Percentiles rank a stretch among this genome's conserved stretches.
Conservation (phyloP, 2,888 invertebrate species). For the Odontomyia ornata region DNA sequence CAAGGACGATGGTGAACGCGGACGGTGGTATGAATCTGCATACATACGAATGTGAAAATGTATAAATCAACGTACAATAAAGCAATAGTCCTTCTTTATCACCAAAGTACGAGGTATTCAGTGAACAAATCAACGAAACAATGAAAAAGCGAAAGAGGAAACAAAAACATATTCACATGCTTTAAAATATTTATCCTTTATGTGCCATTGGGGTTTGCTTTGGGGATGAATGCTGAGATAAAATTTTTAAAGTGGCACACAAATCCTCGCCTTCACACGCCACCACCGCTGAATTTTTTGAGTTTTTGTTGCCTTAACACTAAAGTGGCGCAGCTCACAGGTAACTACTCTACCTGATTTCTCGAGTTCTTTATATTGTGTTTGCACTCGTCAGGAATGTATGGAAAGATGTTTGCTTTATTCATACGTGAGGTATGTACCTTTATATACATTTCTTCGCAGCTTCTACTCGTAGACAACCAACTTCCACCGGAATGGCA, state of each 20-base stretch:
- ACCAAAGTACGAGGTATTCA: conserved; percentile 6
- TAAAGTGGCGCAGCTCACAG: background rate
- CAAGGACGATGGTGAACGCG: background rate
- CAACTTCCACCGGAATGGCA: background rate
- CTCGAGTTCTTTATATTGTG: background rate
- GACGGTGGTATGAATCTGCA: background rate
- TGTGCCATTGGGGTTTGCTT: conserved; percentile 40
- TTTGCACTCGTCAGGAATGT: conserved; percentile 4
- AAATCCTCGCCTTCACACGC: conserved; percentile 10
- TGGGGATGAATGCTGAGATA: conserved; percentile 44
- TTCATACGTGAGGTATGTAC: background rate
- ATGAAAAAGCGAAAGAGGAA: conserved; percentile 4
- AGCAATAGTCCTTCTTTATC: background rate
- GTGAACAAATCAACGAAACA: conserved; percentile 28
- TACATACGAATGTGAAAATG: background rate
- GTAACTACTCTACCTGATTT: background rate
- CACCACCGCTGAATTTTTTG: no score
- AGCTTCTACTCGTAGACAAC: no score
- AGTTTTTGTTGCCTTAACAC: background rate
- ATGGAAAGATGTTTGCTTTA: background rate
- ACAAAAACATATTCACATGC: conserved; percentile 41
- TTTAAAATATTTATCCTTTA: conserved; percentile 40
- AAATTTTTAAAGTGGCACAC: conserved; percentile 43
- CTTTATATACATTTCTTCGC: no score
- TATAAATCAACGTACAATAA: background rate